Evolutionary conservation across 2,888 invertebrate species (phyloP).

Genomic region (Ditylenchus weischeri): DNA sequence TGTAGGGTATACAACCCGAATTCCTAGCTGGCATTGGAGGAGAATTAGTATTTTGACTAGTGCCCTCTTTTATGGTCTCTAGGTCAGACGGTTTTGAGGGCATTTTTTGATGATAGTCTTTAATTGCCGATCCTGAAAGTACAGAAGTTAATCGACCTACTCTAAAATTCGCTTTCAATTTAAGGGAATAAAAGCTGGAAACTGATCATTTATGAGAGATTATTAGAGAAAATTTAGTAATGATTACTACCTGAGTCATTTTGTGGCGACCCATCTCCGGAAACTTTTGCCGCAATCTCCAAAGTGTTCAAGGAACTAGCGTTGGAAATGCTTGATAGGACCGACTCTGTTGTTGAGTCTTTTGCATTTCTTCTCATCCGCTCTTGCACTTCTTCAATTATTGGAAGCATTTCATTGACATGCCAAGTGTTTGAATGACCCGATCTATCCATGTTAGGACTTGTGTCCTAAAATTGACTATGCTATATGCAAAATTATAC

Average conservation of each 20-base stretch:
- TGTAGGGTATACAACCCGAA: neutral
- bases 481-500: neutral
- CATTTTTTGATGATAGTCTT: too few relatives aligned
- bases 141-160: too few relatives aligned
- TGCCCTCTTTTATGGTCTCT: slow-evolving; percentile 2
- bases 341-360: slow-evolving; percentile 7
- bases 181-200: too few relatives aligned
- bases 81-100: too few relatives aligned
- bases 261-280: neutral
- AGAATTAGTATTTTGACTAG: neutral
- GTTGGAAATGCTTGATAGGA: neutral
- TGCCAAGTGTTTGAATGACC: neutral
- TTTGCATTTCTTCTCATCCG: neutral
- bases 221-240: too few relatives aligned
- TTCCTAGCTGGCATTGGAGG: too few relatives aligned
- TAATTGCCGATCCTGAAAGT: too few relatives aligned
- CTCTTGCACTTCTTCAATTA: slow-evolving; percentile 14
- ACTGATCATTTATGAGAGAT: neutral
- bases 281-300: slow-evolving; percentile 3
- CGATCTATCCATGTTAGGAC: slow-evolving; percentile 3
- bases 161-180: too few relatives aligned
- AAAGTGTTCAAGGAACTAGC: neutral
- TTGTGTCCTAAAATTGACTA: neutral
- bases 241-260: neutral
- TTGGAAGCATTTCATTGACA: slow-evolving; percentile 11